These are phyloP conservation scores for Sciurus carolinensis DNA, from an alignment of 2,797 vertebrate species.

Conservation along the genomic window DNA sequence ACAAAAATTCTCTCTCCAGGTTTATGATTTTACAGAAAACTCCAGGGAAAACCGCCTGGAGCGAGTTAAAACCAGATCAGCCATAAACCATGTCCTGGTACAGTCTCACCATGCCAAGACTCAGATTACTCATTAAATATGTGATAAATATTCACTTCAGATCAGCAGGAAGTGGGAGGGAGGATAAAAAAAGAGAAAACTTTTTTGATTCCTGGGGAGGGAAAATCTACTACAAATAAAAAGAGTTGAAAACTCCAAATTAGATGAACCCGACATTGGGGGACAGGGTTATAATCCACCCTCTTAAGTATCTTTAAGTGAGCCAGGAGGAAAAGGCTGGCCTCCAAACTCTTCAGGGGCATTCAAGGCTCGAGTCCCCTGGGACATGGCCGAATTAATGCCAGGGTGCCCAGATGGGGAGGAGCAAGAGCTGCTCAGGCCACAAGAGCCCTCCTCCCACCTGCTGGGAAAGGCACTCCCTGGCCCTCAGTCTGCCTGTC, in stretches of 20 bases:
- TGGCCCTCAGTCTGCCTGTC: not conserved
- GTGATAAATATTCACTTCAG: slow-evolving; percentile 77
- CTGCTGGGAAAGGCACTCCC: not conserved
- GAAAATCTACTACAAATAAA: slow-evolving; percentile 4
- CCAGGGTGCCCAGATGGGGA: rapidly evolving
- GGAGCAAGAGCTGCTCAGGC: rapidly evolving
- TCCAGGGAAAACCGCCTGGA: slow-evolving; percentile 88
- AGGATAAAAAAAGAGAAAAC: not conserved
- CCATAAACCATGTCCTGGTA: slow-evolving; percentile 78
- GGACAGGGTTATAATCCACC: not conserved
- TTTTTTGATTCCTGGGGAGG: slow-evolving; percentile 47
- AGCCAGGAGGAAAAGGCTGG: not conserved
- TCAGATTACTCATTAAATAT: slow-evolving; percentile 84
- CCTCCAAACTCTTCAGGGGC: not conserved
- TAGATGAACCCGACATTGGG: not conserved
- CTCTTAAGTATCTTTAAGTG: not conserved
- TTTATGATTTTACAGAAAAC: slow-evolving; percentile 89
- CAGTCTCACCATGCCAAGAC: slow-evolving; percentile 72
- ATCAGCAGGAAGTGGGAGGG: slow-evolving; percentile 75
- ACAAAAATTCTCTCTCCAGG: slow-evolving; percentile 88
- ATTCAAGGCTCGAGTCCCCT: not conserved
- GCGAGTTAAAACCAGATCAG: slow-evolving; percentile 78
- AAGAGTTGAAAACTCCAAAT: slow-evolving; percentile 54
- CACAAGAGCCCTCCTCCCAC: not conserved
- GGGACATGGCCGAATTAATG: rapidly evolving